Percentiles rank a stretch among this genome's conserved stretches.
Conservation (phyloP, 2,797 vertebrate species). For the Choloepus didactylus region DNA sequence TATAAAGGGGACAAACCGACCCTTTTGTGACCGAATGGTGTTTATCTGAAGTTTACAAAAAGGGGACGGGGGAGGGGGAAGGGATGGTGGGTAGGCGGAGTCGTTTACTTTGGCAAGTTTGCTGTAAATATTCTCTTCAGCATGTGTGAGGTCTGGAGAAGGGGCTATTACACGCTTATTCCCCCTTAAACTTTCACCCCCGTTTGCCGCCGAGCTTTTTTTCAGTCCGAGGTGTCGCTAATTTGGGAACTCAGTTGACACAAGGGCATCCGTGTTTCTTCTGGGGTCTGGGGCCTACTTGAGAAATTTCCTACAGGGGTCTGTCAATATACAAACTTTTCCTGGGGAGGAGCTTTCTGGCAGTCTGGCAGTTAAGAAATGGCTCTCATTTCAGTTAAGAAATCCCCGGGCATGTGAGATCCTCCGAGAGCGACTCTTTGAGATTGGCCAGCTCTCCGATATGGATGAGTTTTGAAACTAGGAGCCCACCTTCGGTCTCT, state of each 20-base stretch:
- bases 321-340: slow-evolving; percentile 88
- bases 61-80: not conserved
- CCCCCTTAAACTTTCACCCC: slow-evolving; percentile 88
- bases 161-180: slow-evolving; percentile 86
- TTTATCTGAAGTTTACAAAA: slow-evolving; percentile 82
- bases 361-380: not conserved
- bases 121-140: slow-evolving; percentile 86
- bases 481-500: accelerated
- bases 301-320: slow-evolving; percentile 86
- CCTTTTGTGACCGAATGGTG: slow-evolving; percentile 70
- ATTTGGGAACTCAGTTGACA: slow-evolving; percentile 88
- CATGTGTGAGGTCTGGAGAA: slow-evolving; percentile 86
- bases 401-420: not conserved
- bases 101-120: slow-evolving; percentile 87
- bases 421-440: not conserved
- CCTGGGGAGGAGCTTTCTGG: slow-evolving; percentile 13
- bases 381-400: not conserved
- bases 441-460: too few species aligned
- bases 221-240: slow-evolving; percentile 89
- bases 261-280: slow-evolving; percentile 82
- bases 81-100: slow-evolving; percentile 63
- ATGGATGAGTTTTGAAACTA: not conserved
- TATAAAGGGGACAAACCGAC: slow-evolving; percentile 70
- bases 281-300: slow-evolving; percentile 87
- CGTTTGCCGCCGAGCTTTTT: slow-evolving; percentile 87